These are phyloP conservation scores for Chloroclysta siterata DNA, from an alignment of 2,888 invertebrate genomes.

Conservation along the genomic window DNA sequence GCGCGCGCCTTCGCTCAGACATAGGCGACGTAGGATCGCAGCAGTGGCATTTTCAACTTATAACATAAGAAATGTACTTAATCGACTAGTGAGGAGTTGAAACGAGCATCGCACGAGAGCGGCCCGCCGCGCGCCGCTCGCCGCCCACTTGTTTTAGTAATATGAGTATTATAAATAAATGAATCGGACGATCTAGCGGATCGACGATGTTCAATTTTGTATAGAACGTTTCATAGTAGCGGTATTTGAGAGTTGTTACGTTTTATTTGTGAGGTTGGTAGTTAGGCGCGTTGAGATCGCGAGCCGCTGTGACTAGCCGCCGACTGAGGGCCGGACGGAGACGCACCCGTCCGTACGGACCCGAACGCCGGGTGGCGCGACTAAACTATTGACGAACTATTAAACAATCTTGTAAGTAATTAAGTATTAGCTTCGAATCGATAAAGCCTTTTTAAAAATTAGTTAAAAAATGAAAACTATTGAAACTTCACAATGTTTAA, in stretches of 20 bases:
- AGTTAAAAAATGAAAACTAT: slow-evolving; percentile 79
- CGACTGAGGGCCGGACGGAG: slow-evolving; percentile 21
- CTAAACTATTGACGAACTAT: slow-evolving; percentile 72
- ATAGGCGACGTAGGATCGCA: slow-evolving; percentile 81
- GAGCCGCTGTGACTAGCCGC: slow-evolving; percentile 33
- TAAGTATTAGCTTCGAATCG: slow-evolving; percentile 85
- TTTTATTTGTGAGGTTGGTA: slow-evolving; percentile 74
- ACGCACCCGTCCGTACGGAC: slow-evolving; percentile 30
- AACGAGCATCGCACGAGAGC: slow-evolving; percentile 61
- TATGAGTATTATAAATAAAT: slow-evolving; percentile 62
- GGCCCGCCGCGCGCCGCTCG: slow-evolving; percentile 71
- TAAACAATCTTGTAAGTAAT: slow-evolving; percentile 84
- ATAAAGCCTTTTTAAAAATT: slow-evolving; percentile 83
- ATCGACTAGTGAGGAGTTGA: slow-evolving; percentile 73
- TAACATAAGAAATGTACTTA: slow-evolving; percentile 81
- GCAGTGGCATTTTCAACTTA: slow-evolving; percentile 82
- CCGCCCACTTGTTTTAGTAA: slow-evolving; percentile 77
- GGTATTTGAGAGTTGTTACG: slow-evolving; percentile 82
- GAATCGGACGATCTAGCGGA: slow-evolving; percentile 72
- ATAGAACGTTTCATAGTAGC: slow-evolving; percentile 84
- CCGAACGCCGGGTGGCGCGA: slow-evolving; percentile 57
- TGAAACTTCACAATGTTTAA: slow-evolving; percentile 81
- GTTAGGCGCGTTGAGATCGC: slow-evolving; percentile 39
- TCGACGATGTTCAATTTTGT: slow-evolving; percentile 84
- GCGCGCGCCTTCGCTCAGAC: slow-evolving; percentile 44